A percentile compares a stretch with the other conserved stretches of the same genome.
phyloP scores from a whole-genome alignment of 37 sponge, comb jelly and placozoan genomes.

The Petrosia ficiformis region DNA sequence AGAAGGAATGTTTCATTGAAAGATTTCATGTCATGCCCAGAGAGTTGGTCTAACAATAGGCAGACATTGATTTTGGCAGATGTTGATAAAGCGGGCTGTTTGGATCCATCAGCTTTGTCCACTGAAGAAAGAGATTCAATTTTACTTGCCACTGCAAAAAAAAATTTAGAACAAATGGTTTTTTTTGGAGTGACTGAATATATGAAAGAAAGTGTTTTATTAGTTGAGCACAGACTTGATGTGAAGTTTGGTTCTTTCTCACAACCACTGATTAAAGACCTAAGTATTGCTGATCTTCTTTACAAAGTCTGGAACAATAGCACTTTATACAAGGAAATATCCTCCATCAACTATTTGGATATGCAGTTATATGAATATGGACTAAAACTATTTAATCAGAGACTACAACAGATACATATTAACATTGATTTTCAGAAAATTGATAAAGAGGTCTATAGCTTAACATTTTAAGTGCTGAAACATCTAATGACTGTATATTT shows the following conservation, averaged over 20 bases:
- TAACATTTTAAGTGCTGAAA: too few relatives aligned
- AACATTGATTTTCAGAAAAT: too few relatives aligned
- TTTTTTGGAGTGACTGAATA: constrained; percentile 82
- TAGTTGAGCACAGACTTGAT: constrained; percentile 78
- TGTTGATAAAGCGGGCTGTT: constrained; percentile 77
- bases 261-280: constrained; percentile 10
- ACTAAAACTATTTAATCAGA: too few relatives aligned
- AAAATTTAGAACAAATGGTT: constrained; percentile 52
- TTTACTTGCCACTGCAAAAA: constrained; percentile 62
- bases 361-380: too few relatives aligned
- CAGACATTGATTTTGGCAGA: constrained; percentile 52
- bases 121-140: too few relatives aligned
- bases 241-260: constrained; percentile 47
- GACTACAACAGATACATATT: too few relatives aligned
- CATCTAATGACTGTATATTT: too few relatives aligned
- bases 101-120: constrained; percentile 3
- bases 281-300: constrained; percentile 33
- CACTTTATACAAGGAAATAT: constrained; percentile 27
- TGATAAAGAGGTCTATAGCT: too few relatives aligned
- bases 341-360: too few relatives aligned
- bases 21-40: too few relatives aligned
- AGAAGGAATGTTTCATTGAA: constrained; percentile 78
- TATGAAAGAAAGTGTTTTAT: constrained; percentile 34
- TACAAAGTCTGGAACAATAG: constrained; percentile 23
- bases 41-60: too few relatives aligned